Conservation (phyloP, 2,113 vertebrate species). For the Nesogale talazaci region DNA sequence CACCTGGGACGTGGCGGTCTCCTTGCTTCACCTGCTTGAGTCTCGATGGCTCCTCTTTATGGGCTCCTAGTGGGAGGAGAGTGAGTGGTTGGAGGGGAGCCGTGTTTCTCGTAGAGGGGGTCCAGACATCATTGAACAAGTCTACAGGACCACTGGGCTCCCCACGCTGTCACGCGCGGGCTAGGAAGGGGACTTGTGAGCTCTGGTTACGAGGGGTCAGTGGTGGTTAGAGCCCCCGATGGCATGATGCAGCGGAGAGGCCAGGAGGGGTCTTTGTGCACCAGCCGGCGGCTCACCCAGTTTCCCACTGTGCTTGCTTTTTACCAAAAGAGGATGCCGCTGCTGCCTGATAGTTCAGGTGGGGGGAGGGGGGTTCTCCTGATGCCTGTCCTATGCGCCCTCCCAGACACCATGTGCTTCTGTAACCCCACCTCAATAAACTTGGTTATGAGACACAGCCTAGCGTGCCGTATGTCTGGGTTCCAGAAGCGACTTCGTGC, state of each 20-base stretch:
- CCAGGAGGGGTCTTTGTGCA: background rate
- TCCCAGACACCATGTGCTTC: too few species aligned
- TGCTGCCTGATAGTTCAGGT: too few species aligned
- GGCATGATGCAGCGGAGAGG: background rate
- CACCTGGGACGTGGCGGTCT: background rate
- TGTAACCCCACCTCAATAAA: too few species aligned
- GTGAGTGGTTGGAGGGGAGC: background rate
- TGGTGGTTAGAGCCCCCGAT: background rate
- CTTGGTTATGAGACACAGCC: too few species aligned
- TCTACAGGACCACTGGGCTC: background rate
- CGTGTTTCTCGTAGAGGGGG: background rate
- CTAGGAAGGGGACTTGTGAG: background rate
- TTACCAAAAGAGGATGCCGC: too few species aligned
- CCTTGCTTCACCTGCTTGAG: background rate
- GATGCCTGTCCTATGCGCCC: too few species aligned
- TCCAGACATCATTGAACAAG: background rate
- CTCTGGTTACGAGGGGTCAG: background rate
- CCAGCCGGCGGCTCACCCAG: too few species aligned
- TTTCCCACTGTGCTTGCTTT: too few species aligned
- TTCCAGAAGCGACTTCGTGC: too few species aligned
- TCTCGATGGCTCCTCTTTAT: rapidly evolving
- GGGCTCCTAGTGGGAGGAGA: background rate
- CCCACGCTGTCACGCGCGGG: background rate
- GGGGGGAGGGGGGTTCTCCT: too few species aligned
- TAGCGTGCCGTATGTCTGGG: too few species aligned